Conservation (phyloP, 2,888 invertebrate species). For the Cinara cedri region DNA sequence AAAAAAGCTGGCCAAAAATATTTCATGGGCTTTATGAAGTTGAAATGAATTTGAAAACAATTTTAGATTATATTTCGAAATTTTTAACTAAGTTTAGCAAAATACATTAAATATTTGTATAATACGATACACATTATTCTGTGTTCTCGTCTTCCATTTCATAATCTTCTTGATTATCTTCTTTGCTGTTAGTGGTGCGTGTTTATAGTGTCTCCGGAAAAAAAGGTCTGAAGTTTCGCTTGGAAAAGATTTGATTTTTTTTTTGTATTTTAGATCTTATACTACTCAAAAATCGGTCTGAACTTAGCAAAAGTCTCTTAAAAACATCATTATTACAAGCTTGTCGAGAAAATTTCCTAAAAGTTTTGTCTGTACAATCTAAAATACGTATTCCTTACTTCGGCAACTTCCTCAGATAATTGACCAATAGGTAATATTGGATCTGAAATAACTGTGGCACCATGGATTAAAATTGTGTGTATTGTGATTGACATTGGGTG, state of each 20-base stretch:
- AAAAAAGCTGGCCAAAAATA: conserved; percentile 23
- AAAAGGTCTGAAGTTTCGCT: conserved; percentile 19
- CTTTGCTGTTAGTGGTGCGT: not conserved
- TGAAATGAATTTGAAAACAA: conserved; percentile 16
- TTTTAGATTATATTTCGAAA: conserved; percentile 5
- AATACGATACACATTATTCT: conserved; percentile 1
- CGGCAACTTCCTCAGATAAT: conserved; percentile 23
- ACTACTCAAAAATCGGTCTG: conserved; percentile 11
- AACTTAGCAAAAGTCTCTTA: conserved; percentile 34
- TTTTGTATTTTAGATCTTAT: conserved; percentile 12
- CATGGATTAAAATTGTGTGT: conserved; percentile 26
- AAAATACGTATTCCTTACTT: conserved; percentile 25
- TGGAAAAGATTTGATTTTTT: conserved; percentile 20
- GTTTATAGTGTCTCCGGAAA: not conserved
- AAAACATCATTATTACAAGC: conserved; percentile 24
- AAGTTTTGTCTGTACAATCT: conserved; percentile 16
- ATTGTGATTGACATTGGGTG: conserved; percentile 42
- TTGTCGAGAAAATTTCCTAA: conserved; percentile 26
- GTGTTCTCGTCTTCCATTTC: not conserved
- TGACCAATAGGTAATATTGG: conserved; percentile 15
- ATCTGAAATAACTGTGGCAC: conserved; percentile 3
- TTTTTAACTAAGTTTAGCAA: conserved; percentile 4
- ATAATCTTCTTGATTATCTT: too few relatives aligned
- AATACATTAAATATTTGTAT: not conserved
- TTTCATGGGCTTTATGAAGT: conserved; percentile 5